Evolutionary conservation across 1,140 invertebrate genomes (phyloP), one percentile per base, ranked within the genome.

Genomic region (Cotesia chilonis): DNA sequence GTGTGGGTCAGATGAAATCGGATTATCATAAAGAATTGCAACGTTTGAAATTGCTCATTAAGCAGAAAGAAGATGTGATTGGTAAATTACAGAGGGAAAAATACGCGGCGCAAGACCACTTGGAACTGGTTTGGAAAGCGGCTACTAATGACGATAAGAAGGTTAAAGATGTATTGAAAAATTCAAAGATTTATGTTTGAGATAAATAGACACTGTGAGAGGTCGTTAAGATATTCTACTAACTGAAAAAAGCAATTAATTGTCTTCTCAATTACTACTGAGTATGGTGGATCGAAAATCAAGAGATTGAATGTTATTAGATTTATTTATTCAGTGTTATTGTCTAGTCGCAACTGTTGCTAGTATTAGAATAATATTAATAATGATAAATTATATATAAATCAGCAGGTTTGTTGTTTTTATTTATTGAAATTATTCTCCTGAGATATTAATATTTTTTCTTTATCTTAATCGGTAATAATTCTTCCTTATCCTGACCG

Each of bases 21-120:
- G 85, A 89, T 65, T 87, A 89, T 78, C 78, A 83, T 63, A 80
- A 83, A 66, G 89, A 90, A 80, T 74, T 89, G 37, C 79, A 86
- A 55, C 80, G 85, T 41, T 80, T 90, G 9, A 84, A 87, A 71
- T 76, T 84, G 70, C 72, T 89, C 35, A 77, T 90, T 35, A 83
- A 80, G 41, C 81, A 88, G 65, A 89, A 88, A 67, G 87, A 89
- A 68, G 81, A 81, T 6, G 70, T 83, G 52, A 88, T 89, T 63
- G 82, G 80, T 55, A 84, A 81, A 65, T 74, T 88, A 17, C 80
- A 84, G 63, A 80, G 80, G 54, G 84, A 87, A 71, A 88, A 87
- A 71, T 81, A 68, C 20, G 74, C 78, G 41, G 79, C 82, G 2
- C 78, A 82, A 70, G 81, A 83, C 67, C 86, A 87, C 74, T 77